Percentiles rank a stretch among this genome's conserved stretches.
phyloP scores from a whole-genome alignment of 1,140 invertebrate genomes.

The Cyclargus thomasi region DNA sequence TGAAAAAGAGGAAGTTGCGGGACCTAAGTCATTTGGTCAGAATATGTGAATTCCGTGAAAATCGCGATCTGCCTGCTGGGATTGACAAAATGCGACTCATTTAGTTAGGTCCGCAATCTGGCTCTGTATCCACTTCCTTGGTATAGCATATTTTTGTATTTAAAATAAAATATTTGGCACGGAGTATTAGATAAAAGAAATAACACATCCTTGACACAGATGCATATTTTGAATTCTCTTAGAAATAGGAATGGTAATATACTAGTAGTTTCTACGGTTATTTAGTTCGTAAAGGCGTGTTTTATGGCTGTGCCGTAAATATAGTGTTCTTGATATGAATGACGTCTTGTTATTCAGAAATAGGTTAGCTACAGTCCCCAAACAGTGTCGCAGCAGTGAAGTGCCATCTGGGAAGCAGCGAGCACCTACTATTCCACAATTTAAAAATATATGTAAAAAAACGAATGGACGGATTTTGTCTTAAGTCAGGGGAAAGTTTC shows the following conservation, averaged over 20 bases:
- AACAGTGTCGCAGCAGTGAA: background rate
- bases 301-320: background rate
- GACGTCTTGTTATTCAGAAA: background rate
- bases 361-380: background rate
- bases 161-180: background rate
- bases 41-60: too few species aligned
- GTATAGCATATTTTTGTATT: background rate
- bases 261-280: background rate
- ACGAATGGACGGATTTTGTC: background rate
- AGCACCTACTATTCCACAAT: background rate
- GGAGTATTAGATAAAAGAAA: background rate
- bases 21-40: too few species aligned
- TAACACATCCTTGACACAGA: background rate
- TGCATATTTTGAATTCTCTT: background rate
- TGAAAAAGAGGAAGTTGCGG: too few species aligned
- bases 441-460: background rate
- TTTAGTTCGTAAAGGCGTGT: background rate
- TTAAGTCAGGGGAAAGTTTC: background rate
- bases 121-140: too few species aligned
- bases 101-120: too few species aligned
- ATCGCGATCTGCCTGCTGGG: too few species aligned
- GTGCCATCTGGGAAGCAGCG: background rate
- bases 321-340: background rate
- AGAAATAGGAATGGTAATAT: background rate
- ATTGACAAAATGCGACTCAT: too few species aligned